Base-by-base conservation (phyloP, 2,797 vertebrate genomes). In the Vireo griseus region DNA sequence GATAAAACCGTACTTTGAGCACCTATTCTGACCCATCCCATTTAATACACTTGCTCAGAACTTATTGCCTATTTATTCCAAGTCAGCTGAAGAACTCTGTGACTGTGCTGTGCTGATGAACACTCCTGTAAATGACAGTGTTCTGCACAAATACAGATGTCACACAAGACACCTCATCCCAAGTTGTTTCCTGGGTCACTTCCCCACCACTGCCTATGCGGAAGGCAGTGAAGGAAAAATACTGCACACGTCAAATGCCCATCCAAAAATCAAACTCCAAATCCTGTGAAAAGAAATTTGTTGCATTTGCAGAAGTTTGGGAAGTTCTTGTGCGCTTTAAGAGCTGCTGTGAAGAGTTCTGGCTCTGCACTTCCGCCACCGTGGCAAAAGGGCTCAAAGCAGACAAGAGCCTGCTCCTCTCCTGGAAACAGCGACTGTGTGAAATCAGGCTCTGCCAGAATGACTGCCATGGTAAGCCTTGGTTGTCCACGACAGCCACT, bases 201-300 rank as follows among this genome's bases (percentile, higher is more conserved):
- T 74, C 25, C 26, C 55, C 37, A 57, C 33, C 3, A 2, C 55
- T 88, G 62, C 79, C 86, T 31, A 5, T 2, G 2, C 0, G 0
- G 51, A 69, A 85, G 33, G 50, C 0, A 0, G 42, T 10, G 50
- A 82, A 90, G 59, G 42, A 57, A 89, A 85, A 95, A 39, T 17
- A 48, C 48, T 10, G 52, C 75, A 17, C 0, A 0, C 57, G 80
- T 55, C 11, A 3, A 73, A 73, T 28, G 20, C 5, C 0, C 3
- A 9, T 31, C 73, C 16, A 35, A 62, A 86, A 61, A 55, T 15
- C 62, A 47, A 75, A 29, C 33, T 51, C n/a, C 24, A 37, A 16
- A n/a, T 58, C n/a, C 62, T 9, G 33, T 25, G 66, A 35, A 51
- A 65, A 80, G 55, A 59, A 47, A 42, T 62, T 28, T 59, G 52